Base-by-base conservation (phyloP, 2,888 invertebrate genomes). In the Campoletis raptor region DNA sequence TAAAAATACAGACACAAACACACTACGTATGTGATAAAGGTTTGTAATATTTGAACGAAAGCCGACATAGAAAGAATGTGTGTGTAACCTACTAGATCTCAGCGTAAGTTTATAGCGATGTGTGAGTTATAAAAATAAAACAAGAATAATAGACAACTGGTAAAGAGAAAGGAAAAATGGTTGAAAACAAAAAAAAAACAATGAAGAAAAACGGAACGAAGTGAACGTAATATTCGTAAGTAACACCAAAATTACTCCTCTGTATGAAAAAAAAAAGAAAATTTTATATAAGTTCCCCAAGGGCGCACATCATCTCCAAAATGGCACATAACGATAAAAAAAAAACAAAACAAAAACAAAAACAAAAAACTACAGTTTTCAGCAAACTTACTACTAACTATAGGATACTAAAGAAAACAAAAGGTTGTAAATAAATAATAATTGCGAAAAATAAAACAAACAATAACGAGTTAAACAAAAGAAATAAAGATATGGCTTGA, bases 391-490 rank as follows among this genome's bases (percentile, higher is more conserved):
- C 88, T 90, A 92, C 90, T 90, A 90, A 90, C 81, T 88, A 88
- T 89, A 88, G 87, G 85, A 87, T 83, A 85, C 85, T 86, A 89
- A 90, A 88, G 91, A 90, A 89, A 83, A 80, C 79, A 81, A 84
- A 89, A 92, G 92, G 91, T 92, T 94, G 93, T 94, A 94, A 82
- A 94, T 94, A 94, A 93, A 92, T 93, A 93, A 93, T 92, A 92
- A 85, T 84, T 89, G 89, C 90, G 92, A 91, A 91, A 90, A 90
- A 64, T 86, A 78, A 69, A 76, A 70, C 90, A 92, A 92, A 92
- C 91, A 88, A 83, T 83, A 93, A 93, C 91, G 91, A 91, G 88
- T 91, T 90, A 91, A 92, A 64, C 45, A 76, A 48, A 42, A 40
- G 6, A 21, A 80, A 90, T 91, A 92, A 92, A 91, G 83, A 90